A percentile compares a stretch with the other conserved stretches of the same genome.
Conservation (phyloP, 2,113 vertebrate genomes). For the Spermophilus dauricus region DNA sequence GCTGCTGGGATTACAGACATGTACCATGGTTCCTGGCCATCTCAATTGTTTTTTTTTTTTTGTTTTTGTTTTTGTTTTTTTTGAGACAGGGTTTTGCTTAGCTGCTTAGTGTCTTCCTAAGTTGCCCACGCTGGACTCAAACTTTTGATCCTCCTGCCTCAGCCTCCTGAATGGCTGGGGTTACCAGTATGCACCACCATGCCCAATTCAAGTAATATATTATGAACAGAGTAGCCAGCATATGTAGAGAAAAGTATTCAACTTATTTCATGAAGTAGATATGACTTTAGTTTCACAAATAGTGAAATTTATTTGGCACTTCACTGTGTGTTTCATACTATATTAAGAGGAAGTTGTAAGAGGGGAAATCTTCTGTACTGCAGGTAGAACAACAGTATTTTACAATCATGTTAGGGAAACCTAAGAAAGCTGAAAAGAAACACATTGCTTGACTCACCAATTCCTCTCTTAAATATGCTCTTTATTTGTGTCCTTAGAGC, state of each 20-base stretch:
- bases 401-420: not conserved
- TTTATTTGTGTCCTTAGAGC: not conserved
- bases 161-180: no score
- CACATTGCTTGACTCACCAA: not conserved
- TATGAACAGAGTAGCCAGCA: not conserved
- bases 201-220: not conserved
- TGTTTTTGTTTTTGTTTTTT: no score
- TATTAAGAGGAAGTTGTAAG: conserved; percentile 42
- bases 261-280: not conserved
- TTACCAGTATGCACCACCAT: no score
- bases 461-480: not conserved
- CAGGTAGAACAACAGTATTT: not conserved
- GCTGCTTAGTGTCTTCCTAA: no score
- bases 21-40: no score
- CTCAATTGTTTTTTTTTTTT: no score
- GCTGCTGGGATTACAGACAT: no score
- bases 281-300: not conserved
- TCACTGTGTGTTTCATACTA: not conserved
- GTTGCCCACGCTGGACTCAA: no score
- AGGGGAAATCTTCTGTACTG: not conserved
- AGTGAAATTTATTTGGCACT: not conserved
- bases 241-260: not conserved
- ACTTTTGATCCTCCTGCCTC: no score
- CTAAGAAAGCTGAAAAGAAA: not conserved
- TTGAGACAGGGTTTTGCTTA: no score